phyloP scores from a whole-genome alignment of 1,140 invertebrate genomes.

The Bradysia coprophila region DNA sequence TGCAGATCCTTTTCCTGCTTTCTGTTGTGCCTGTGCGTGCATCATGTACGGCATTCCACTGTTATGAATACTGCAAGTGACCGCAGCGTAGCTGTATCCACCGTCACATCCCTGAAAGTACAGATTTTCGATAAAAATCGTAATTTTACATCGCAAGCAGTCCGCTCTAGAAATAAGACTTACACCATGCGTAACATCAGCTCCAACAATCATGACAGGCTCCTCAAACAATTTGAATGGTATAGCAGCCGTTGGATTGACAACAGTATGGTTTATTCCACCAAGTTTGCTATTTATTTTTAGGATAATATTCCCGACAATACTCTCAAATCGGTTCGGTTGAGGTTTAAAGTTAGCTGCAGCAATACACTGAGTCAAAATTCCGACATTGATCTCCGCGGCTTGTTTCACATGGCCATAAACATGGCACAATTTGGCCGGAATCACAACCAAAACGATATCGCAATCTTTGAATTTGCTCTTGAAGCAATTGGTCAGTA shows the following conservation, averaged over 20 bases:
- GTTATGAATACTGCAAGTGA: background rate
- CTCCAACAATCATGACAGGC: constrained; percentile 54
- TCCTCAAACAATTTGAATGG: background rate
- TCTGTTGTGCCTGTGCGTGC: background rate
- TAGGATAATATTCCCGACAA: constrained; percentile 53
- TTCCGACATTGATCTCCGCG: constrained; percentile 51
- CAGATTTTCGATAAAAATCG: background rate
- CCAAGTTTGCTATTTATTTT: constrained; percentile 75
- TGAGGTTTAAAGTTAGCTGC: constrained; percentile 27
- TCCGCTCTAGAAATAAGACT: background rate
- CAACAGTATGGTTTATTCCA: constrained; percentile 49
- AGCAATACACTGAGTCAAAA: constrained; percentile 71
- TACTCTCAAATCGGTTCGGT: constrained; percentile 24
- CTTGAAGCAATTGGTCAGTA: no score
- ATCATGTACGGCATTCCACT: background rate
- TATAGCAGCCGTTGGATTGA: constrained; percentile 6
- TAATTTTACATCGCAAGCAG: background rate
- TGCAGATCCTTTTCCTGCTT: background rate
- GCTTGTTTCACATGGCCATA: constrained; percentile 48
- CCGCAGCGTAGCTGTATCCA: no score
- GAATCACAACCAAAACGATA: no score
- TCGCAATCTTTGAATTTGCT: no score
- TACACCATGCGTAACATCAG: constrained; percentile 62
- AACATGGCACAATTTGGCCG: no score
- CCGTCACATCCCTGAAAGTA: background rate